Evolutionary conservation across 2,797 vertebrate genomes (phyloP).

Genomic region (Falco concolor): DNA sequence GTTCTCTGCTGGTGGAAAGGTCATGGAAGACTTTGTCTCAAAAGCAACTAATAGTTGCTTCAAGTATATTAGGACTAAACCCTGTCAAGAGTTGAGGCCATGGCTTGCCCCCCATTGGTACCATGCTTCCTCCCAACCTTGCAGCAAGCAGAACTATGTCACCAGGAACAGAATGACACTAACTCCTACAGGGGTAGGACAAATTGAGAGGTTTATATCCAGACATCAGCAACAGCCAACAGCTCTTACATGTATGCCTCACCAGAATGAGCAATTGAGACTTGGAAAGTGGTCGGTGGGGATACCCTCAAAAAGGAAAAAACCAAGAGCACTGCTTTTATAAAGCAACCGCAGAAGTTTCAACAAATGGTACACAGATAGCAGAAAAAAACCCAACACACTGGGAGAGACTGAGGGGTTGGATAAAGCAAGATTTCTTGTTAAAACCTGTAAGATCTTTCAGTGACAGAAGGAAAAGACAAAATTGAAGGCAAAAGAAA

Average conservation of each 20-base stretch:
- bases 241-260: accelerated
- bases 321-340: neutral
- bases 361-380: neutral
- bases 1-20: neutral
- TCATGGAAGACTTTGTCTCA: neutral
- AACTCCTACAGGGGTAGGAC: neutral
- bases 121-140: neutral
- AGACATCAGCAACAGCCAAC: neutral
- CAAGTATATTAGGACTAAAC: neutral
- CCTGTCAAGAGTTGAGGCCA: neutral
- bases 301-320: neutral
- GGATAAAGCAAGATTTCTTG: neutral
- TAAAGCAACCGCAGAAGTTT: neutral
- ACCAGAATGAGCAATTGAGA: neutral
- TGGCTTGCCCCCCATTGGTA: neutral
- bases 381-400: neutral
- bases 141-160: accelerated
- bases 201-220: neutral
- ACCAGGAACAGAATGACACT: neutral
- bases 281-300: neutral
- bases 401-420: neutral
- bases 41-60: neutral
- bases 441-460: neutral
- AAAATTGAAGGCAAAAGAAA: neutral
- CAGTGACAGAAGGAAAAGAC: neutral